Evolutionary conservation across 1,140 invertebrate species (phyloP), one percentile per base, ranked within the genome.

Genomic region (Marisa cornuarietis): DNA sequence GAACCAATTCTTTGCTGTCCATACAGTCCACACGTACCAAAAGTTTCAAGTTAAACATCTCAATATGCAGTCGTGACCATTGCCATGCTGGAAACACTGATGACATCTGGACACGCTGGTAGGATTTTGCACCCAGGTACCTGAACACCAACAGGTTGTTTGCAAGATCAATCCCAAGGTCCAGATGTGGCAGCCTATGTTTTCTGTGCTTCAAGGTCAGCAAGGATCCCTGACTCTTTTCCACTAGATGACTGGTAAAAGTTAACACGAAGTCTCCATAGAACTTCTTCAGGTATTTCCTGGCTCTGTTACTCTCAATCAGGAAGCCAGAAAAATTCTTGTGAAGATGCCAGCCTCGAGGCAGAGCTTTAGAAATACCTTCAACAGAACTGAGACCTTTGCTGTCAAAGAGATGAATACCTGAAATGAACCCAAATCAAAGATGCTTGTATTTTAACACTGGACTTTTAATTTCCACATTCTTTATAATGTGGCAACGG

Each of bases 111-210:
- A 83, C 80, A 31, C 86, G 76, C 71, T 86, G 85, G 68, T 83
- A 85, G 18, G 86, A 87, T 66, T 26, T 80, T 8, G 73, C 77
- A 18, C 86, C 86, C 42, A 83, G 77, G 68, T 87, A 87, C 73
- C 83, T 80, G 11, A 87, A 58, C n/a, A 84, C 77, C 49, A 87
- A 20, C 26, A 77, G 69, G 31, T 73, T 78, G 20, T 76, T 82
- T 20, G 26, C 24, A 22, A 81, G 76, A 69, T 87, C 81, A 31
- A 87, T 31, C 76, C 31, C 69, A 16, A 86, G 52, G 65, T 87
- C 83, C 42, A 83, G 31, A 58, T 83, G 71, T 14, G 86, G 86
- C 61, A 86, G 76, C 52, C 69, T 68, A 42, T 82, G 82, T 18
- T 80, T 49, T 5, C 54, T 71, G 58, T 81, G 68, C 61, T 77